A percentile compares a stretch with the other conserved stretches of the same genome.
These are phyloP conservation scores for Prionailurus bengalensis DNA, from an alignment of 2,113 vertebrate genomes.

Conservation along the genomic window DNA sequence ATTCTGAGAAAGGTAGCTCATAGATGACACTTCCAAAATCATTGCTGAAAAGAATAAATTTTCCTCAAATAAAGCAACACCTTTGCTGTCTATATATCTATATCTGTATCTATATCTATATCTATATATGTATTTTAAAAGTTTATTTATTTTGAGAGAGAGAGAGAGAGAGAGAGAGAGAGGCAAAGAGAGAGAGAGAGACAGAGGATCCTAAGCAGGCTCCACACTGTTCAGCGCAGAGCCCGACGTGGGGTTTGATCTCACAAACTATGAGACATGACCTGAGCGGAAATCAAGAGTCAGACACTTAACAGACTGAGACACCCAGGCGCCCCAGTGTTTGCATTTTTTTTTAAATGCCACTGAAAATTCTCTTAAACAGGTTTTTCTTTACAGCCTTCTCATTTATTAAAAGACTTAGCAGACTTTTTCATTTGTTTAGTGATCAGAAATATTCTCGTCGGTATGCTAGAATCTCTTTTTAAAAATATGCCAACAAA, in stretches of 20 bases:
- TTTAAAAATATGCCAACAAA: neutral
- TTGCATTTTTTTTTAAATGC: neutral
- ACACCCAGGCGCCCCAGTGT: neutral
- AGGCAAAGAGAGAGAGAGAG: too few relatives aligned
- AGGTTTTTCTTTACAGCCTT: neutral
- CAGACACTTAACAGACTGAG: too few relatives aligned
- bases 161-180: too few relatives aligned
- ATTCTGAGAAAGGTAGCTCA: neutral
- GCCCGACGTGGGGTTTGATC: too few relatives aligned
- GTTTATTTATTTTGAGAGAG: too few relatives aligned
- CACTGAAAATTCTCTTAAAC: neutral
- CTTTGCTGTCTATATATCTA: neutral
- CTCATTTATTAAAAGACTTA: neutral
- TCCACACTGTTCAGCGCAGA: too few relatives aligned
- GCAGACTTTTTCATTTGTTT: neutral
- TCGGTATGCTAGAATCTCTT: neutral
- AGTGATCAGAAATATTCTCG: slow-evolving; percentile 12
- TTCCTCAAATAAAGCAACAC: neutral
- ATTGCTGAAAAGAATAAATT: neutral
- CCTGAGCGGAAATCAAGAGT: too few relatives aligned
- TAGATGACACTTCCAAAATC: neutral
- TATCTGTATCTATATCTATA: too few relatives aligned
- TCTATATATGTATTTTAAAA: too few relatives aligned
- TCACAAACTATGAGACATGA: too few relatives aligned
- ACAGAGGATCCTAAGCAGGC: too few relatives aligned